Evolutionary conservation across 2,888 invertebrate genomes (phyloP), one percentile per base, ranked within the genome.

Genomic region (Leucophora obtusa): DNA sequence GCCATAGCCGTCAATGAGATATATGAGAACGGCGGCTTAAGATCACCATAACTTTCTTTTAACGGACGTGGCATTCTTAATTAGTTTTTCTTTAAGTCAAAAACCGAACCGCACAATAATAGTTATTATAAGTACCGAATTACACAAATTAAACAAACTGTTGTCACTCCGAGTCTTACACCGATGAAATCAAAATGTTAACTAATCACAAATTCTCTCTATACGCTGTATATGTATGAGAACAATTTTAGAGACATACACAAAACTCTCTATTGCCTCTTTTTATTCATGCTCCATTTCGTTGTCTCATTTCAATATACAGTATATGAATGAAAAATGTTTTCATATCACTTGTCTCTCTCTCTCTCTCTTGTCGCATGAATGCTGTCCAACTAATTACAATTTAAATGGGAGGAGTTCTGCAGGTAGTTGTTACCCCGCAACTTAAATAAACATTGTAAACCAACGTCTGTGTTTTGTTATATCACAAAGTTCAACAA

Each of bases 1-100:
- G 99, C 98, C 98, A 99, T 99, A 76, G 98, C 98, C 51, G 98
- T 99, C 84, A 99, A 92, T 62, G 98, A 97, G 89, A 99, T 99
- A 92, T 99, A 99, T 33, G 98, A 98, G 91, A 98, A 99, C 60
- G 99, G 98, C 78, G 99, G 99, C 91, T 99, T 99, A 91, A 98
- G 97, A 90, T 98, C 98, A 88, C 97, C 97, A 92, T 98, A 98
- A 76, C 96, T 96, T 91, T 97, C 97, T 88, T 97, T 94, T 87
- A 97, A 96, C 85, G 98, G 98, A 89, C 98, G 94, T 88, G 98
- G 98, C 98, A 98, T 98, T 82, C 8, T 24, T 60, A 47, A 47
- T 47, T 38, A 11, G 15, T 47, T 43, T n/a, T 14, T 43, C 2
- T 43, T 47, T n/a, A 47, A n/a, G n/a, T 47, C 2, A 14, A 14